Percentiles rank a stretch among this genome's conserved stretches.
These are phyloP conservation scores for Phoxinus dragarum DNA, from an alignment of 2,797 vertebrate genomes.

Conservation along the genomic window DNA sequence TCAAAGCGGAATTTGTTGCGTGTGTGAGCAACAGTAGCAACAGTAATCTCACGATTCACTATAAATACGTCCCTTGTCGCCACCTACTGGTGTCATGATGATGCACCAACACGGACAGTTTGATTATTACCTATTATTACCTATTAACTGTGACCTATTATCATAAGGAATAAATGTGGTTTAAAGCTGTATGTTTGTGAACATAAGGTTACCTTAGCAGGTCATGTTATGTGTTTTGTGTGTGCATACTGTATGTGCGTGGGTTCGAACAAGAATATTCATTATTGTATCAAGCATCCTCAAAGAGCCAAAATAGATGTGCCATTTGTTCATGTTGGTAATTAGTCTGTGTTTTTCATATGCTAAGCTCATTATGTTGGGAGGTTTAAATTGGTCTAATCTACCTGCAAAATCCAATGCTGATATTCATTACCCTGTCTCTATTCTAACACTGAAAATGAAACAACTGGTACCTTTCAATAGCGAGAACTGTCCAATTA, in stretches of 20 bases:
- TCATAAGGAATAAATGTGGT: not conserved
- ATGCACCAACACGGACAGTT: no score
- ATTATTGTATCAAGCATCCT: slow-evolving; percentile 29
- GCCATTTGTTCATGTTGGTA: slow-evolving; percentile 48
- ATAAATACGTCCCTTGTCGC: not conserved
- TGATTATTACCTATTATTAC: no score
- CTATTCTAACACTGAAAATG: slow-evolving; percentile 22
- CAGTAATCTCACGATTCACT: not conserved
- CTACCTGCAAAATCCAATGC: slow-evolving; percentile 23
- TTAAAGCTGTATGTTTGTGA: not conserved
- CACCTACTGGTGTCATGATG: not conserved
- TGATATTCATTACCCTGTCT: slow-evolving; percentile 53
- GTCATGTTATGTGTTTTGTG: not conserved
- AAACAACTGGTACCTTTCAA: slow-evolving; percentile 43
- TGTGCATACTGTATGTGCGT: not conserved
- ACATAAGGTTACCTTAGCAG: not conserved
- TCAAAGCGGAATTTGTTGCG: not conserved
- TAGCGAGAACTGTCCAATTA: slow-evolving; percentile 34
- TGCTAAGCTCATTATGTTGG: slow-evolving; percentile 61
- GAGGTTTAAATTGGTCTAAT: slow-evolving; percentile 34
- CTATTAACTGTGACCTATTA: not conserved
- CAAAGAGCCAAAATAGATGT: slow-evolving; percentile 28
- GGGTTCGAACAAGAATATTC: slow-evolving; percentile 18
- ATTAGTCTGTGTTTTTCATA: slow-evolving; percentile 59
- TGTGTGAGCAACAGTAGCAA: not conserved